Evolutionary conservation across 2,888 invertebrate genomes (phyloP), one percentile per base, ranked within the genome.

Genomic region (Loripinus fragilis): DNA sequence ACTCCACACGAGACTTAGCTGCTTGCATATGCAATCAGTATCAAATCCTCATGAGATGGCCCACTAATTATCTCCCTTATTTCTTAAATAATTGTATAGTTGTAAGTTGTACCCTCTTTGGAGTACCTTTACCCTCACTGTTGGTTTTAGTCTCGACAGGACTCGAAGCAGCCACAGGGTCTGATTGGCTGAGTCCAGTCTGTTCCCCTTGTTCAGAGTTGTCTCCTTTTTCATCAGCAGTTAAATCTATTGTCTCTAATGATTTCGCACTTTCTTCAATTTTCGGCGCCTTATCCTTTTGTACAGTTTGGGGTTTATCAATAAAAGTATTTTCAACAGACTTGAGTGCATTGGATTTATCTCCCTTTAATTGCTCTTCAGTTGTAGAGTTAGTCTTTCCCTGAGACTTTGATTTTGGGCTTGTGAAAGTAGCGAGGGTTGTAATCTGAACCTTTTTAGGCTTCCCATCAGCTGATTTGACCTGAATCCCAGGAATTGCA

Each of bases 371-470:
- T 5, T 23, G 20, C 17, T 65, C 65, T 33, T 33, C 30, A 12
- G 5, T 20, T 2, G 25, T 67, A 28, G 5, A n/a, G 17, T 28
- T 42, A 12, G 67, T 28, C 20, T 41, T 25, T 7, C 20, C 8
- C 20, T 23, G 20, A 28, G 42, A 52, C n/a, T 74, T 78, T 17
- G 78, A 65, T 55, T 70, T 78, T 0, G 78, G 80, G 67, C 74
- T 81, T 66, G 76, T 72, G 52, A 45, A 86, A 15, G 78, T 72
- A 38, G 84, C 83, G 65, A 86, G 70, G 12, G 86, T 86, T 20
- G 79, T 86, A 12, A 86, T 74, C 75, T 83, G 85, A 48, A 82
- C 73, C n/a, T 81, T 76, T 60, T 78, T 75, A 2, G 83, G 82
- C 55, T 85, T 82, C 1, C 81, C 82, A 25, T 80, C 76, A 7